phyloP scores from a whole-genome alignment of 1,140 invertebrate species.

The Ctenoplectra terminalis region DNA sequence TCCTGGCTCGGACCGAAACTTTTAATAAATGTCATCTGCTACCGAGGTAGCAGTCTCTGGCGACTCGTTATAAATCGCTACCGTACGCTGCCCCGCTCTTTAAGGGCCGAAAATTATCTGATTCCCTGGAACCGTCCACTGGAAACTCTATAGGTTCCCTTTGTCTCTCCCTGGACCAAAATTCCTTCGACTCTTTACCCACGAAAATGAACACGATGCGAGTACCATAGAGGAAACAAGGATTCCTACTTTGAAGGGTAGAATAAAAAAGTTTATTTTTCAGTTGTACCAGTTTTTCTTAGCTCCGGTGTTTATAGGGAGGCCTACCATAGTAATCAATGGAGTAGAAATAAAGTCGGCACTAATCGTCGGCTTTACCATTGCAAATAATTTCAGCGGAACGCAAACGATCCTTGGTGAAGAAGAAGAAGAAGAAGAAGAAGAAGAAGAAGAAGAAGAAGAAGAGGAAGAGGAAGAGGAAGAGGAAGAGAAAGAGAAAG shows the following conservation, averaged over 20 bases:
- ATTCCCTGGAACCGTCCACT: slow-evolving; percentile 39
- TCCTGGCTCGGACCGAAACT: slow-evolving; percentile 53
- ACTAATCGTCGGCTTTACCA: background rate
- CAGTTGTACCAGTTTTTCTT: no score
- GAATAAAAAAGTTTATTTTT: no score
- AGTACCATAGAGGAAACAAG: no score
- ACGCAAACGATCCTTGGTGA: background rate
- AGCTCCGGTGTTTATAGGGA: no score
- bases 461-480: no score
- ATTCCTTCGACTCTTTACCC: no score
- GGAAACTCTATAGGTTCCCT: no score
- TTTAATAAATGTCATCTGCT: slow-evolving; percentile 75
- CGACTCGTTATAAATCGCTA: slow-evolving; percentile 72
- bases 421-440: slow-evolving; percentile 9
- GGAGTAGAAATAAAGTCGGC: background rate
- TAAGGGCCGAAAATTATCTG: slow-evolving; percentile 64
- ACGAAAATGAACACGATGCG: no score
- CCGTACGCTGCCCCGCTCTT: slow-evolving; percentile 47
- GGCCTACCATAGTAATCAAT: background rate
- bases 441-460: slow-evolving; percentile 1
- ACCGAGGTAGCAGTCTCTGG: slow-evolving; percentile 56
- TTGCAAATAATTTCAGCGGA: slow-evolving; percentile 12
- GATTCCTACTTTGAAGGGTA: no score
- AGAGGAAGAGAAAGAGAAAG: no score
- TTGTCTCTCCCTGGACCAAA: no score